Evolutionary conservation across 2,888 invertebrate genomes (phyloP).

Genomic region (Himalopsyche tibetana): DNA sequence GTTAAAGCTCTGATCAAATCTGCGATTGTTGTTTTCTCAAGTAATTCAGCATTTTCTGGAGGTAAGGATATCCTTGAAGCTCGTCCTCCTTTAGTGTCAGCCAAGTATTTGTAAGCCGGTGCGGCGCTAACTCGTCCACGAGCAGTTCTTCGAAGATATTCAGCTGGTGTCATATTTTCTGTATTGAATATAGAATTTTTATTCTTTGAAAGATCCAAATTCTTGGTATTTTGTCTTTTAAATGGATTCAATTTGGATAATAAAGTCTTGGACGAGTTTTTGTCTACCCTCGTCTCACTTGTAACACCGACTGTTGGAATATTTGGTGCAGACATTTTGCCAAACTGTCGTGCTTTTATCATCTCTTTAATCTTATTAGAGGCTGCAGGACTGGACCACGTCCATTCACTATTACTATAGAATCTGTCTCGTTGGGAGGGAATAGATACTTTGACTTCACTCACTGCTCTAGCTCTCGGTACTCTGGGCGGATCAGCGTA

Average conservation of each 20-base stretch:
- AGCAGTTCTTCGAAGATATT: conserved; percentile 69
- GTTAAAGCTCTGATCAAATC: conserved; percentile 88
- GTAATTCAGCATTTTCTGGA: conserved; percentile 78
- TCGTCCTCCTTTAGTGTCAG: conserved; percentile 67
- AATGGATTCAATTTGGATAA: conserved; percentile 61
- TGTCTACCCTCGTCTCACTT: conserved; percentile 24
- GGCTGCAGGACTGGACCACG: conserved; percentile 83
- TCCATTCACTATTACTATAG: conserved; percentile 76
- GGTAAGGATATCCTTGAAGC: conserved; percentile 68
- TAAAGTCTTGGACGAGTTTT: conserved; percentile 46
- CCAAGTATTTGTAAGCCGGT: conserved; percentile 66
- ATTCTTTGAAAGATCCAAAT: conserved; percentile 33
- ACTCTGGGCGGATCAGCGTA: conserved; percentile 69
- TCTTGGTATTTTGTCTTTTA: conserved; percentile 46
- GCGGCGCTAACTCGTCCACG: conserved; percentile 72
- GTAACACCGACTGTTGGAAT: conserved; percentile 51
- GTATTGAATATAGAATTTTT: background rate
- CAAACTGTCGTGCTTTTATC: conserved; percentile 48
- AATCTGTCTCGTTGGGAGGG: conserved; percentile 67
- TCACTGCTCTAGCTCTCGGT: conserved; percentile 79
- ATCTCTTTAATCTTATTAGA: conserved; percentile 77
- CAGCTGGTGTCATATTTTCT: conserved; percentile 62
- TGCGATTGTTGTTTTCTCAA: conserved; percentile 89
- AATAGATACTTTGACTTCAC: conserved; percentile 75
- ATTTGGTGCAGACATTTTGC: conserved; percentile 62